A percentile compares a stretch with the other conserved stretches of the same genome.
These are phyloP conservation scores for Poeciliopsis prolifica DNA, from an alignment of 2,113 vertebrate species.

Conservation along the genomic window DNA sequence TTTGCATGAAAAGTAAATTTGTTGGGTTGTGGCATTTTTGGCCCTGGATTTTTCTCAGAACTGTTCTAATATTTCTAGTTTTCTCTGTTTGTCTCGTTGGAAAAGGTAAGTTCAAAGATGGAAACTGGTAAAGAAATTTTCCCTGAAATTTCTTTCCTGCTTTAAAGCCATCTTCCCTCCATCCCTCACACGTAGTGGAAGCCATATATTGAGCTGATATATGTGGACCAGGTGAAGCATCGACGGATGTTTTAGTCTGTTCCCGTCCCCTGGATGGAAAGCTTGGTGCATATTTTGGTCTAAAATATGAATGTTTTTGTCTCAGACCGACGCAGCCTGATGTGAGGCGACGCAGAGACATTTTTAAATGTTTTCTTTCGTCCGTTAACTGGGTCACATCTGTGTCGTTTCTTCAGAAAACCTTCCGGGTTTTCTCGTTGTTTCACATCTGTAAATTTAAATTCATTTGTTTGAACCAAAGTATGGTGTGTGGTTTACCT, in stretches of 20 bases:
- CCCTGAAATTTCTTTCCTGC: constrained; percentile 66
- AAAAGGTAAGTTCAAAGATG: constrained; percentile 68
- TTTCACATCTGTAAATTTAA: background rate
- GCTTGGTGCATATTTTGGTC: constrained; percentile 35
- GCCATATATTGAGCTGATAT: constrained; percentile 77
- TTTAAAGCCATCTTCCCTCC: constrained; percentile 31
- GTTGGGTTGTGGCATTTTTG: background rate
- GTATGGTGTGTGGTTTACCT: constrained; percentile 29
- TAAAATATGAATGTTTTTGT: constrained; percentile 15
- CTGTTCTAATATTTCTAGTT: constrained; percentile 18
- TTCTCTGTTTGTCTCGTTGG: constrained; percentile 17
- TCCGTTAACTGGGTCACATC: background rate
- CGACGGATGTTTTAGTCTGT: constrained; percentile 7
- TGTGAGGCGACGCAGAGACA: constrained; percentile 13
- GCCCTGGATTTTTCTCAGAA: background rate
- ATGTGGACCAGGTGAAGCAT: constrained; percentile 56
- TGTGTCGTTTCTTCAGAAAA: constrained; percentile 17
- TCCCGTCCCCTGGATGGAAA: constrained; percentile 13
- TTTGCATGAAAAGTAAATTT: background rate
- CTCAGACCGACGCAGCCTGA: constrained; percentile 1
- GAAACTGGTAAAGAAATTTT: constrained; percentile 64
- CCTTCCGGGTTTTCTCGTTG: background rate
- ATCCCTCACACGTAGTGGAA: constrained; percentile 43
- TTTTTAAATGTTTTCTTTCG: constrained; percentile 39
- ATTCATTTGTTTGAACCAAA: constrained; percentile 28